Evolutionary conservation across 2,888 invertebrate species (phyloP).

Genomic region (Drosophila austrosaltans): DNA sequence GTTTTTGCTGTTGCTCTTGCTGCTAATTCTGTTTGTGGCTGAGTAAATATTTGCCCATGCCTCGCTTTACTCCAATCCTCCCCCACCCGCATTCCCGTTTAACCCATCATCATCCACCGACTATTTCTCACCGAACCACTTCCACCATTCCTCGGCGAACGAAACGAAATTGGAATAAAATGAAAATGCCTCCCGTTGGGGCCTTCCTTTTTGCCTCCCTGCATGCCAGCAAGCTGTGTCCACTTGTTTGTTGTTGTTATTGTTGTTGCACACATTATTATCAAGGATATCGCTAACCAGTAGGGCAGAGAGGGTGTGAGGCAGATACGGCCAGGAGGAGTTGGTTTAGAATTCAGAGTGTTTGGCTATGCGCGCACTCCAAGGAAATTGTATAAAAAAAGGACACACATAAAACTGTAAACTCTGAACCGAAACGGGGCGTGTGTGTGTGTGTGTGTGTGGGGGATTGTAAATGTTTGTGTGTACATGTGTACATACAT

Average conservation of each 20-base stretch:
- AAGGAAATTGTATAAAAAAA: conserved; percentile 65
- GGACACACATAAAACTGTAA: conserved; percentile 49
- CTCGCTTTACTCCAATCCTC: not conserved
- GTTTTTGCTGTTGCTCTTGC: conserved; percentile 8
- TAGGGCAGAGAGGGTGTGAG: conserved; percentile 6
- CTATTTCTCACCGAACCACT: conserved; percentile 3
- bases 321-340: conserved; percentile 15
- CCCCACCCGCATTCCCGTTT: not conserved
- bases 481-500: conserved; percentile 7
- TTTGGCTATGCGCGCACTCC: conserved; percentile 52
- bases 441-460: conserved; percentile 8
- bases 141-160: not conserved
- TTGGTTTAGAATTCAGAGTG: conserved; percentile 25
- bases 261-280: conserved; percentile 57
- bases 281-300: conserved; percentile 62
- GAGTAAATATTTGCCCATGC: conserved; percentile 18
- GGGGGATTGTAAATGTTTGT: conserved; percentile 8
- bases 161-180: conserved; percentile 21
- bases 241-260: conserved; percentile 53
- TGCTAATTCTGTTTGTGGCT: conserved; percentile 23
- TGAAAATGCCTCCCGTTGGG: conserved; percentile 3
- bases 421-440: conserved; percentile 57
- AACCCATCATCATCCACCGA: not conserved
- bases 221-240: conserved; percentile 27
- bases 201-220: not conserved